These are phyloP conservation scores for Parelbella ahira DNA, from an alignment of 2,888 invertebrate species.

Conservation along the genomic window DNA sequence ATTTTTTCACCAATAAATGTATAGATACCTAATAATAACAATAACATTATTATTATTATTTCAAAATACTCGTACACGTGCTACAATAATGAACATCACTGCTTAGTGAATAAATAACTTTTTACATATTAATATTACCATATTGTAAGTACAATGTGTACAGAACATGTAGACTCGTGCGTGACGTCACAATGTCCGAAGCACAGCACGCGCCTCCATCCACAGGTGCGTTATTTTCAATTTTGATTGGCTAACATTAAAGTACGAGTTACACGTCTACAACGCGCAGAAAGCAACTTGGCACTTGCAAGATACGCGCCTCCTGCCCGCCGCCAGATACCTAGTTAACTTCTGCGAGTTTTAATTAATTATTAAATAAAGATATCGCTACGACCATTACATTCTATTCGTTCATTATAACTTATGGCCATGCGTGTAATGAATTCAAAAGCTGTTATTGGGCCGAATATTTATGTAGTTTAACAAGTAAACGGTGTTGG, in stretches of 20 bases:
- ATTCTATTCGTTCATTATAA: conserved; percentile 11
- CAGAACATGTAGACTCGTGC: no score
- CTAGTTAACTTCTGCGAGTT: no score
- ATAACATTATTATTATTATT: conserved; percentile 9
- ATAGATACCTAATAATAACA: no score
- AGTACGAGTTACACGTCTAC: no score
- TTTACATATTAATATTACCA: no score
- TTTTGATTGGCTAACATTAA: conserved; percentile 28
- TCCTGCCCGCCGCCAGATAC: no score
- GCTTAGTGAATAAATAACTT: conserved; percentile 22
- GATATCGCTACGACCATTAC: conserved; percentile 21
- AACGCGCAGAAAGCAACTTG: no score
- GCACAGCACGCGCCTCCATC: conserved; percentile 25
- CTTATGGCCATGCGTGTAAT: neutral
- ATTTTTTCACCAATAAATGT: conserved; percentile 13
- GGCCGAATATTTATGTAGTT: neutral
- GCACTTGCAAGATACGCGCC: no score
- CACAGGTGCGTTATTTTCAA: conserved; percentile 31
- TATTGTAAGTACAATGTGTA: conserved; percentile 27
- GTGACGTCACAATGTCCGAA: conserved; percentile 26
- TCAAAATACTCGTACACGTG: conserved; percentile 28
- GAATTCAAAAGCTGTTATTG: conserved; percentile 11
- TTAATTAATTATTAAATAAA: conserved; percentile 19
- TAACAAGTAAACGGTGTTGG: no score
- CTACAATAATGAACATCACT: conserved; percentile 28